Base-by-base conservation (phyloP, 2,113 vertebrate genomes). In the Pseudorhombus dupliciocellatus region DNA sequence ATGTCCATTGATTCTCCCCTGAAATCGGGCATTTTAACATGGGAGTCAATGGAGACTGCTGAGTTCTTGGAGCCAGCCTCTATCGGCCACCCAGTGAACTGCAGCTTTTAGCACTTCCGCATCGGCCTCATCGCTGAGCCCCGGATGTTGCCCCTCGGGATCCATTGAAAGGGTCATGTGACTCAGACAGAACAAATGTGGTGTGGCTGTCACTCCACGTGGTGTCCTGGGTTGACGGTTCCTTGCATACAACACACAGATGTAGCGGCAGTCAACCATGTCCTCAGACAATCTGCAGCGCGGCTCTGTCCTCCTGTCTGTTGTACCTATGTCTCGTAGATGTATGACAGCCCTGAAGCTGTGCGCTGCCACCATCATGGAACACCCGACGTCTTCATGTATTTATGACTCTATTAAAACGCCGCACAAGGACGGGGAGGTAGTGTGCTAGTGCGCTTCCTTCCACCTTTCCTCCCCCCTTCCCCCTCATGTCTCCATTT, bases 331-430 rank as follows among this genome's bases (percentile, higher is more conserved):
- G 75, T 75, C n/a, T 1, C 54, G 21, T 75, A 73, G 79, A 89
- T 83, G 77, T 83, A 90, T 88, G 87, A 81, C 84, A 85, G 82
- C 84, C 88, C 88, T 71, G 87, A 55, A 85, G 90, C 84, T 7
- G 69, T 73, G 60, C 77, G 16, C 67, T 54, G 77, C 80, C 69
- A 72, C 72, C 79, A 76, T 83, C 82, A 81, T 46, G 59, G 65
- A 72, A 34, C 69, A 58, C 55, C 65, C 60, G 81, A 85, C 77
- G 42, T 73, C 74, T 79, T 75, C 74, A 79, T 79, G 84, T 89
- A 90, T 91, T 90, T 93, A 93, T 89, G 90, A 83, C 84, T 90
- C 86, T 79, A 91, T 90, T 90, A 90, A 86, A 87, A 86, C 70
- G 65, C 73, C 44, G 82, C 60, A 86, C 91, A 92, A 93, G 91